Conservation (phyloP, 1,140 invertebrate species). For the Cydia amplana region DNA sequence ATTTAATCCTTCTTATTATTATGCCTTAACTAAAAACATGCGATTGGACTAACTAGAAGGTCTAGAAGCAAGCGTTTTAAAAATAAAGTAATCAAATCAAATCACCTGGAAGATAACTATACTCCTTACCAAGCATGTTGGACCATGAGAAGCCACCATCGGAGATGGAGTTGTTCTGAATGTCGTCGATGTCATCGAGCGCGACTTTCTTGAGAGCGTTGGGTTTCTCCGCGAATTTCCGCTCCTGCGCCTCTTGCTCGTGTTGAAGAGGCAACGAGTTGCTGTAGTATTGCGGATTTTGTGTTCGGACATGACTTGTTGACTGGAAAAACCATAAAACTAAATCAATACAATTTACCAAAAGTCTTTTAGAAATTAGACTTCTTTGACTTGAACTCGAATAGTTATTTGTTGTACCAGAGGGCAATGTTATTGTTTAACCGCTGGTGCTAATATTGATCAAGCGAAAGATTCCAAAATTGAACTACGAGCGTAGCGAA, state of each 20-base stretch:
- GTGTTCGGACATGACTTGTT: slow-evolving; percentile 71
- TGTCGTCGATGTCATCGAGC: slow-evolving; percentile 88
- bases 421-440: too few relatives aligned
- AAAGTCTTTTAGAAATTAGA: slow-evolving; percentile 5
- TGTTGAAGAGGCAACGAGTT: slow-evolving; percentile 60
- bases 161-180: slow-evolving; percentile 88
- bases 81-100: slow-evolving; percentile 25
- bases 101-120: slow-evolving; percentile 27
- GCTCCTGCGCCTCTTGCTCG: slow-evolving; percentile 75
- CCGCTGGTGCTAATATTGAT: too few relatives aligned
- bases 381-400: too few relatives aligned
- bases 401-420: too few relatives aligned
- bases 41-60: neutral
- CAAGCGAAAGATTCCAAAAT: too few relatives aligned
- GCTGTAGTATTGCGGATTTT: slow-evolving; percentile 79
- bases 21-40: neutral
- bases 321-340: slow-evolving; percentile 55
- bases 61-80: slow-evolving; percentile 17
- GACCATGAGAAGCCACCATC: slow-evolving; percentile 91
- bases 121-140: slow-evolving; percentile 85
- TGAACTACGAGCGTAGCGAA: too few relatives aligned
- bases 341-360: neutral
- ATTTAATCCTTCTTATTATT: slow-evolving; percentile 30
- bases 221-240: slow-evolving; percentile 92
- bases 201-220: slow-evolving; percentile 93